These are phyloP conservation scores for Biston betularia DNA, from an alignment of 2,888 invertebrate genomes.

Conservation along the genomic window DNA sequence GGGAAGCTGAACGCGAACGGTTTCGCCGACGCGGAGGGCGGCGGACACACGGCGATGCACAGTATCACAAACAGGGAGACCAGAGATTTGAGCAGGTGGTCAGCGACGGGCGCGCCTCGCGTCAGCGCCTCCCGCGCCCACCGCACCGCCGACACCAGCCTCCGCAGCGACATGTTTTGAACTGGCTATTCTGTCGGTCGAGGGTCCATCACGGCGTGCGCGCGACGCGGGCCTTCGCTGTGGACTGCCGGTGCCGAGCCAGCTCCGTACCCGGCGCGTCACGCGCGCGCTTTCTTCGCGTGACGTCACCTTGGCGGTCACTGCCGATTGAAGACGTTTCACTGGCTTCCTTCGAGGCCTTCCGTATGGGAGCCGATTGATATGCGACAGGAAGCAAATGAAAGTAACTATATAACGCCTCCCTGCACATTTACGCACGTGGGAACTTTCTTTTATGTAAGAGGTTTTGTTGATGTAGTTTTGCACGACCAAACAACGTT, in stretches of 20 bases:
- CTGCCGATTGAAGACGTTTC: constrained; percentile 59
- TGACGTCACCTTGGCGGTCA: constrained; percentile 53
- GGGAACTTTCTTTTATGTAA: constrained; percentile 3
- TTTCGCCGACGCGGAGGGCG: constrained; percentile 78
- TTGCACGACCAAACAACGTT: no score
- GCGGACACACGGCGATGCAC: constrained; percentile 78
- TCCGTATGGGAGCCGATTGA: constrained; percentile 48
- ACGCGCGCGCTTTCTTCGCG: constrained; percentile 52
- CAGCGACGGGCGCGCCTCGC: constrained; percentile 74
- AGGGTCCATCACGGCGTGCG: constrained; percentile 61
- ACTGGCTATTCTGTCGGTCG: constrained; percentile 39
- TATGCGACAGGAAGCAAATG: constrained; percentile 42
- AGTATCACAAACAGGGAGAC: constrained; percentile 75
- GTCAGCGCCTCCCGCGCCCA: constrained; percentile 74
- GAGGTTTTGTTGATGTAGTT: neutral
- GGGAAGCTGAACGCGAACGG: constrained; percentile 81
- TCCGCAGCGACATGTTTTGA: constrained; percentile 69
- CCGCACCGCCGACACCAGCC: constrained; percentile 74
- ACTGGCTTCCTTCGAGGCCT: constrained; percentile 46
- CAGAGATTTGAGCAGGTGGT: constrained; percentile 74
- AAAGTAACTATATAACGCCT: constrained; percentile 8
- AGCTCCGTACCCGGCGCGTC: constrained; percentile 39
- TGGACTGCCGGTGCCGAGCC: constrained; percentile 56
- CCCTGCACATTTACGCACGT: neutral
- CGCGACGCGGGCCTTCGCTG: constrained; percentile 58